Evolutionary conservation across 2,797 vertebrate genomes (phyloP), one percentile per base, ranked within the genome.

Genomic region (Pseudopleuronectes americanus): DNA sequence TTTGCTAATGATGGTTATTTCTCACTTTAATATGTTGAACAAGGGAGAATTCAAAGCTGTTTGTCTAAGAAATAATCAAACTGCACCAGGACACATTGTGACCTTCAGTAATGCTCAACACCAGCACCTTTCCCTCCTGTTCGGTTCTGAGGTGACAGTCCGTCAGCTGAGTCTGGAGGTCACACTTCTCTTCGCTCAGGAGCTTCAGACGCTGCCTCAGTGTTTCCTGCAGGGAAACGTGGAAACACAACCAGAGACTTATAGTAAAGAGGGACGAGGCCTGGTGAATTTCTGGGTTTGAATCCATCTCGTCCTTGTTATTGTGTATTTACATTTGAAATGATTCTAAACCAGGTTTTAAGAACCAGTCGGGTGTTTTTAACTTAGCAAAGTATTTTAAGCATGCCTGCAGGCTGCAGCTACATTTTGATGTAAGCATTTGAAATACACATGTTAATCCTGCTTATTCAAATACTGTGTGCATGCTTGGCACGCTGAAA

Each of bases 41-140:
- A 14, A 41, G 33, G 24, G 53, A 56, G 57, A 31, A 59, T 12
- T 1, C 10, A 81, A 73, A 83, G 74, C 72, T 47, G 68, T 51
- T 81, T 81, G 38, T 67, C 60, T 80, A 31, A 72, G 31, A 70
- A 70, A 52, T 64, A 64, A 16, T 57, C 51, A 57, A 78, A 56
- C 2, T 17, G 59, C 10, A 64, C 33, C 19, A 47, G 31, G 43
- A 52, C 45, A 53, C 58, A 55, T 8, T 57, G 21, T 81, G 60
- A 64, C 59, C 33, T 55, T 31, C 10, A 38, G 9, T n/a, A 26
- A 56, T 19, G n/a, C 65, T 24, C 33, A 21, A 22, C 24, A 47
- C 55, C 49, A 64, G 48, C 4, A 97, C 96, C 95, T 97, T 97
- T 85, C 92, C 85, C 83, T 97, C 96, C 86, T 96, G 95, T 56